phyloP scores from a whole-genome alignment of 2,113 vertebrate genomes.

The Chloroceryle aenea region DNA sequence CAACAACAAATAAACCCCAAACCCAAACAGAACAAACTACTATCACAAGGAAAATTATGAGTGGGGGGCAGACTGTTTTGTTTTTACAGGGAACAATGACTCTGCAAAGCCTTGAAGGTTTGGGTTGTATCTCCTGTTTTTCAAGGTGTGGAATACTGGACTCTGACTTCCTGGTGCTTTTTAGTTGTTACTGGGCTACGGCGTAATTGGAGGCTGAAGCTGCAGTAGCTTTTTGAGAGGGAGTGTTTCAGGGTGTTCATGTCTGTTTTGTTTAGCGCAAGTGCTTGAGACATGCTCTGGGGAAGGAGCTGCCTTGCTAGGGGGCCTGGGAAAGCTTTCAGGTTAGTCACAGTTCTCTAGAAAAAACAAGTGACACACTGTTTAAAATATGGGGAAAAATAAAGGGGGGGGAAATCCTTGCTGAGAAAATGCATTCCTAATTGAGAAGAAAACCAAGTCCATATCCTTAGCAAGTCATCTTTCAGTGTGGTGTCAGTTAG shows the following conservation, averaged over 20 bases:
- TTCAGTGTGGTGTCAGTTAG: neutral
- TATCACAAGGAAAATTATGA: accelerated
- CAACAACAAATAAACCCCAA: too few species aligned
- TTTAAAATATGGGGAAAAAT: neutral
- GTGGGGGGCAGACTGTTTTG: too few species aligned
- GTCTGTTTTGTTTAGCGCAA: neutral
- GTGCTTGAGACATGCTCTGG: neutral
- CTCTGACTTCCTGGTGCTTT: neutral
- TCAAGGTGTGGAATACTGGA: neutral
- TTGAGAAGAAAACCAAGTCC: neutral
- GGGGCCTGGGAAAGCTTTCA: neutral
- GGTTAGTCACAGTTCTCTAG: neutral
- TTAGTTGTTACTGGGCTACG: neutral
- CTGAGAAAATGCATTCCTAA: neutral
- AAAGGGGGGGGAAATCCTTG: neutral
- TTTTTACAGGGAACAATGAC: neutral
- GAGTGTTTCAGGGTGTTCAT: neutral
- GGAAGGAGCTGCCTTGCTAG: neutral
- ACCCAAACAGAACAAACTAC: neutral
- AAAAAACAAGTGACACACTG: neutral
- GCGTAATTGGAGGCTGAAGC: neutral
- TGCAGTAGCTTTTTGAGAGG: neutral
- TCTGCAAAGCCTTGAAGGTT: neutral
- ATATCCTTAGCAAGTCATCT: neutral
- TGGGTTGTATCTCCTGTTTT: neutral